A percentile compares a stretch with the other conserved stretches of the same genome.
Conservation (phyloP, 1,140 invertebrate genomes). For the Drosophila bocki region DNA sequence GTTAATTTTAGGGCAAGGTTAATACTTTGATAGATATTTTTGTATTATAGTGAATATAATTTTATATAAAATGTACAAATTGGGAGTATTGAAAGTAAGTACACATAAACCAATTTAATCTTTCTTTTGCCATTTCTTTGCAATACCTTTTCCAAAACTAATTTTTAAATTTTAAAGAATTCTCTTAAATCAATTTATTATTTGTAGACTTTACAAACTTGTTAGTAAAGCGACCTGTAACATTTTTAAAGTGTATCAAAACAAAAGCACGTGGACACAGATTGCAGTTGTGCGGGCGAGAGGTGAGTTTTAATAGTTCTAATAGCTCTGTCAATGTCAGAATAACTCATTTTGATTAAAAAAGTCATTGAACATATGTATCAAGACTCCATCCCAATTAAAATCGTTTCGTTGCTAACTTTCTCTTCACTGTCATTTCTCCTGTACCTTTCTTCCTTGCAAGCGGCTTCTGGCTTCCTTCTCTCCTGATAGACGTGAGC, state of each 20-base stretch:
- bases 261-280: background rate
- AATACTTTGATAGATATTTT: background rate
- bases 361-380: constrained; percentile 17
- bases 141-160: background rate
- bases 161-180: background rate
- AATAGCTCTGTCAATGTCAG: constrained; percentile 30
- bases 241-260: constrained; percentile 3
- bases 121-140: background rate
- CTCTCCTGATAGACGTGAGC: background rate
- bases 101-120: background rate
- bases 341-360: constrained; percentile 34
- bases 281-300: background rate
- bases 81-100: background rate
- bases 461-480: background rate
- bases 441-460: background rate
- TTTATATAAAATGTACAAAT: background rate
- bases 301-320: constrained; percentile 2
- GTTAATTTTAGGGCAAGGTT: background rate
- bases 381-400: constrained; percentile 38
- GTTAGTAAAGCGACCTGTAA: background rate
- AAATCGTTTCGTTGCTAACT: constrained; percentile 37
- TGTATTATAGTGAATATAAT: background rate
- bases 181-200: background rate
- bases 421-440: constrained; percentile 13
- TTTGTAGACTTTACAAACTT: background rate